These are phyloP conservation scores for Clarias platycephalus DNA, from an alignment of 2,797 vertebrate species.

Conservation along the genomic window DNA sequence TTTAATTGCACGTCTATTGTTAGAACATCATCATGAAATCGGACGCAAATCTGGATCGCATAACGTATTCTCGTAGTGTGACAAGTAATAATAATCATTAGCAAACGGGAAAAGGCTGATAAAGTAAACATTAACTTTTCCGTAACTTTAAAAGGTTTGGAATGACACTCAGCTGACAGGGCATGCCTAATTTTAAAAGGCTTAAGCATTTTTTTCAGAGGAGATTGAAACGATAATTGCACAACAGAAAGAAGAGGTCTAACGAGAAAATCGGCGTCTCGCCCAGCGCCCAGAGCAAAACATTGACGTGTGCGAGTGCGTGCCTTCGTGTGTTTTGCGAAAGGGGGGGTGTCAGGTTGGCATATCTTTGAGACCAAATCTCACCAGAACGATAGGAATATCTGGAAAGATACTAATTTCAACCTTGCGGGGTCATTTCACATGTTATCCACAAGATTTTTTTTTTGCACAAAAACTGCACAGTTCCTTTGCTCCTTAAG, in stretches of 20 bases:
- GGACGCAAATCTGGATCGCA: neutral
- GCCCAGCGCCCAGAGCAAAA: slow-evolving; percentile 38
- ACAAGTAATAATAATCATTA: neutral
- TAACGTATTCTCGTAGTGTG: neutral
- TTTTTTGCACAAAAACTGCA: neutral
- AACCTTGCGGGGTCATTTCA: neutral
- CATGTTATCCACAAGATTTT: neutral
- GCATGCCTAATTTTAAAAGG: neutral
- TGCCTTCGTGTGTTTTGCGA: neutral
- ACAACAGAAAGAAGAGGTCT: slow-evolving; percentile 30
- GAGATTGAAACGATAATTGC: slow-evolving; percentile 37
- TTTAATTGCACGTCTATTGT: no score
- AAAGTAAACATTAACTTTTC: neutral
- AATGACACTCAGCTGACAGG: slow-evolving; percentile 22
- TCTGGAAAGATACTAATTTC: neutral
- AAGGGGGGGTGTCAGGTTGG: neutral
- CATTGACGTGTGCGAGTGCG: neutral
- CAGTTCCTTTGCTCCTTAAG: neutral
- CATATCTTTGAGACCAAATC: neutral
- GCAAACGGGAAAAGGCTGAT: neutral
- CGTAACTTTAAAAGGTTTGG: slow-evolving; percentile 2
- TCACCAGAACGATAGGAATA: neutral
- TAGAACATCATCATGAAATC: neutral
- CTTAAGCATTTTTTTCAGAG: slow-evolving; percentile 34
- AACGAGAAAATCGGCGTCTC: slow-evolving; percentile 49